Percentiles rank a stretch among this genome's conserved stretches.
Conservation (phyloP, 2,113 vertebrate species). For the Lathamus discolor region DNA sequence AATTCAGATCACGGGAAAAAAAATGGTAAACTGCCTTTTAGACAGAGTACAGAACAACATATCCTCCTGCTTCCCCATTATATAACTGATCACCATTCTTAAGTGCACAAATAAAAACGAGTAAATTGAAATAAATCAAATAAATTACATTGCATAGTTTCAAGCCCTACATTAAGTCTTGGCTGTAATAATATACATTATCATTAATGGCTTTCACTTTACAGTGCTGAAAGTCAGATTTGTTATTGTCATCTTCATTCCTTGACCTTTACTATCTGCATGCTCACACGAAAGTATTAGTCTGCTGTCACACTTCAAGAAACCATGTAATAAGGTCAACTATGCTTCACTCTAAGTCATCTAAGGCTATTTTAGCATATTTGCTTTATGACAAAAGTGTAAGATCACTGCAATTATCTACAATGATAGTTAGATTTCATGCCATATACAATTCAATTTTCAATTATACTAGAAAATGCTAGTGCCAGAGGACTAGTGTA, state of each 20-base stretch:
- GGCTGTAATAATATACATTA: slow-evolving; percentile 31
- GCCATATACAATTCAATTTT: background rate
- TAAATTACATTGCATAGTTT: background rate
- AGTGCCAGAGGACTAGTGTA: background rate
- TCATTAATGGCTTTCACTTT: slow-evolving; percentile 39
- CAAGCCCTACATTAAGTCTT: slow-evolving; percentile 2
- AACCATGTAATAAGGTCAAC: slow-evolving; percentile 39
- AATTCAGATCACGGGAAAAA: background rate
- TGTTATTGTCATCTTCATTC: slow-evolving; percentile 34
- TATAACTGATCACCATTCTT: background rate
- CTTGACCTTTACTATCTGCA: slow-evolving; percentile 21
- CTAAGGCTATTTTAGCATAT: background rate
- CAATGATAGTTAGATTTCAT: background rate
- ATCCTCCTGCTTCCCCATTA: background rate
- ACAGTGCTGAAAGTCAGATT: slow-evolving; percentile 13
- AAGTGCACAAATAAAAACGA: slow-evolving; percentile 35
- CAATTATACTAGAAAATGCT: background rate
- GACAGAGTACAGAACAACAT: background rate
- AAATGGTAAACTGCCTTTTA: background rate
- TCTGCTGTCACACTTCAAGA: slow-evolving; percentile 33
- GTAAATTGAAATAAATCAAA: slow-evolving; percentile 43
- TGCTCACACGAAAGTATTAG: slow-evolving; percentile 31
- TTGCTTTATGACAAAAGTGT: slow-evolving; percentile 15
- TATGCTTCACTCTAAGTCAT: background rate
- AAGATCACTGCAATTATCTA: slow-evolving; percentile 38